Evolutionary conservation across 2,888 invertebrate species (phyloP).

Genomic region (Rhopalosiphum nymphaeae): DNA sequence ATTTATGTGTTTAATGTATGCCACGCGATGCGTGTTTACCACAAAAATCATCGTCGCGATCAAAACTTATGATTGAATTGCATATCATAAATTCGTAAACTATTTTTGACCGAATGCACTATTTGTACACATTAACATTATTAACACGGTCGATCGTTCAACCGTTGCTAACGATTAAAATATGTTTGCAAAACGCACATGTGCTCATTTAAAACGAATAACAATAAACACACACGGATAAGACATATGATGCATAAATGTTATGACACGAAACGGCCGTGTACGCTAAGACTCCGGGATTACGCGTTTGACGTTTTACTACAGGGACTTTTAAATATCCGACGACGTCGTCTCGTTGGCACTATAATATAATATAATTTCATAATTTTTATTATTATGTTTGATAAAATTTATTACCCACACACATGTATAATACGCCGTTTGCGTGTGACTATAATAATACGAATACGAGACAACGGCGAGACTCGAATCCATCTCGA

Average conservation of each 20-base stretch:
- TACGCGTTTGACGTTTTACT: not conserved
- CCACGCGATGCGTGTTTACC: not conserved
- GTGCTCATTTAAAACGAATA: not conserved
- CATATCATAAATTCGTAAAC: not conserved
- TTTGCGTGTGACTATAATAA: not conserved
- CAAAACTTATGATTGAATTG: not conserved
- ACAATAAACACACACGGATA: not conserved
- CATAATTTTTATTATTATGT: not conserved
- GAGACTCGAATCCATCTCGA: not conserved
- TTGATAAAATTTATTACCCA: not conserved
- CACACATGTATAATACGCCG: not conserved
- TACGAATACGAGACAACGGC: not conserved
- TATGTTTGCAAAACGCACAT: not conserved
- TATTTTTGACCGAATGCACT: not conserved
- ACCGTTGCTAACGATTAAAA: not conserved
- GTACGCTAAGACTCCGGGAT: not conserved
- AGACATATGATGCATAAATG: not conserved
- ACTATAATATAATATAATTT: not conserved
- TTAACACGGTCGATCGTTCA: not conserved
- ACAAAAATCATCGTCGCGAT: not conserved
- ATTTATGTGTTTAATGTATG: not conserved
- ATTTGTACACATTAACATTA: not conserved
- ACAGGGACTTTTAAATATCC: not conserved
- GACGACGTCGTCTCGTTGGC: not conserved
- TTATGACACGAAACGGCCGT: slow-evolving; percentile 5